Evolutionary conservation across 1,140 invertebrate genomes (phyloP).

Genomic region (Phymastichus coffea): DNA sequence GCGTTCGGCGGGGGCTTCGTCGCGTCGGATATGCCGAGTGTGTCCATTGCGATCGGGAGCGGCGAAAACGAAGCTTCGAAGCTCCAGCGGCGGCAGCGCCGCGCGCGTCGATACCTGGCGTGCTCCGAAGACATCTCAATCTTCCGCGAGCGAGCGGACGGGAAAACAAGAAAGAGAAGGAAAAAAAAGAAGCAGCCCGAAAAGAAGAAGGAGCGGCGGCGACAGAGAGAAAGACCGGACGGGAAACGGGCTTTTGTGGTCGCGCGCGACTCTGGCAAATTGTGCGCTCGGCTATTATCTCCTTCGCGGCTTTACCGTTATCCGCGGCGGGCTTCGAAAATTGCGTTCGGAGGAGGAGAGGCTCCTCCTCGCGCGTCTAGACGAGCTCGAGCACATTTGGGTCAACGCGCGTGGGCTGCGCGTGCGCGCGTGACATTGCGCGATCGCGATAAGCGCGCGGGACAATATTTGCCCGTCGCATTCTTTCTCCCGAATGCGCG

Average conservation of each 20-base stretch:
- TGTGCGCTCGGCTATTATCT: slow-evolving; percentile 12
- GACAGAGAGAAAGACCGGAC: too few relatives aligned
- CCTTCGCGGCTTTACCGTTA: not conserved
- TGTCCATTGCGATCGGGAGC: too few relatives aligned
- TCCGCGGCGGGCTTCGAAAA: not conserved
- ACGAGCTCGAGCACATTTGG: not conserved
- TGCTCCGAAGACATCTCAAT: too few relatives aligned
- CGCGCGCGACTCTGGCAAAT: slow-evolving; percentile 6
- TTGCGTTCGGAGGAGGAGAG: not conserved
- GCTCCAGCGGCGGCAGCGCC: too few relatives aligned
- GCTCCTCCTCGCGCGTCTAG: not conserved
- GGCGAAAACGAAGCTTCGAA: too few relatives aligned
- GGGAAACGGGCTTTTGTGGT: slow-evolving; percentile 4
- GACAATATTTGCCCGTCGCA: too few relatives aligned
- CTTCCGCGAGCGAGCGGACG: not conserved
- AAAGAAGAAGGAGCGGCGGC: too few relatives aligned
- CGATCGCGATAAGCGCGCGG: not conserved
- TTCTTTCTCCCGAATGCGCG: too few relatives aligned
- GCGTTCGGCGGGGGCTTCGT: too few relatives aligned
- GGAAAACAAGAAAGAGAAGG: not conserved
- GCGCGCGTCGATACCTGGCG: too few relatives aligned
- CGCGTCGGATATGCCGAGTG: too few relatives aligned
- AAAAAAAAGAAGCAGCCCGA: slow-evolving; percentile 17
- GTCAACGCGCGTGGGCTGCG: not conserved
- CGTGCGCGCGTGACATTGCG: not conserved